Evolutionary conservation across 2,888 invertebrate species (phyloP), one percentile per base, ranked within the genome.

Genomic region (Andrena minutula): DNA sequence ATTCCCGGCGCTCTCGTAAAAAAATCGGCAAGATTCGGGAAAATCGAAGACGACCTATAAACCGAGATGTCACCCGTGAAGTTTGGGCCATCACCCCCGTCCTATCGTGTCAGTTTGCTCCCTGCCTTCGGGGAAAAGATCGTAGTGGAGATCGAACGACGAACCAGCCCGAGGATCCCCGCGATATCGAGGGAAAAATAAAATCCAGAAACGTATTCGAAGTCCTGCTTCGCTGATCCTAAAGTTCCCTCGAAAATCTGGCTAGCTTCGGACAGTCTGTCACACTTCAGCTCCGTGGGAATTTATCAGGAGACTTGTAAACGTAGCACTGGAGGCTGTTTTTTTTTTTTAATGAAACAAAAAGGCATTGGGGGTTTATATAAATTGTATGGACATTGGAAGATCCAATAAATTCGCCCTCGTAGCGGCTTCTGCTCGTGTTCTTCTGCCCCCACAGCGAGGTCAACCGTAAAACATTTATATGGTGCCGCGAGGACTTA

Each of bases 391-490:
- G 12, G 41, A 41, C 56, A 12, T 26, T 10, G 16, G n/a, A 2
- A 32, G 74, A 72, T 60, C 49, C 60, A 74, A 86, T 84, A 78
- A 84, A 86, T 86, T 78, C 84, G 68, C 75, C 71, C 73, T 79
- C 26, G 20, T 8, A 51, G 58, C 53, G 41, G 58, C 56, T 69
- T 5, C 26, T 56, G 51, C 58, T 64, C 49, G n/a, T 20, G 28
- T 35, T 35, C 53, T 61, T 47, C 61, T 56, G 47, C 64, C 47
- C 26, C 56, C 65, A 35, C 74, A 79, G 72, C 72, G 83, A 88
- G 87, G 87, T 89, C 86, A 87, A 75, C 87, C 70, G 85, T 91
- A 82, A 89, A 91, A 90, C 85, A 88, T 91, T 90, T 86, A 89
- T 86, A 89, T 85, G 88, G 89, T 83, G 88, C 83, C 80, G 82